These are phyloP conservation scores for Cynoglossus semilaevis DNA, from an alignment of 2,113 vertebrate species.

Conservation along the genomic window DNA sequence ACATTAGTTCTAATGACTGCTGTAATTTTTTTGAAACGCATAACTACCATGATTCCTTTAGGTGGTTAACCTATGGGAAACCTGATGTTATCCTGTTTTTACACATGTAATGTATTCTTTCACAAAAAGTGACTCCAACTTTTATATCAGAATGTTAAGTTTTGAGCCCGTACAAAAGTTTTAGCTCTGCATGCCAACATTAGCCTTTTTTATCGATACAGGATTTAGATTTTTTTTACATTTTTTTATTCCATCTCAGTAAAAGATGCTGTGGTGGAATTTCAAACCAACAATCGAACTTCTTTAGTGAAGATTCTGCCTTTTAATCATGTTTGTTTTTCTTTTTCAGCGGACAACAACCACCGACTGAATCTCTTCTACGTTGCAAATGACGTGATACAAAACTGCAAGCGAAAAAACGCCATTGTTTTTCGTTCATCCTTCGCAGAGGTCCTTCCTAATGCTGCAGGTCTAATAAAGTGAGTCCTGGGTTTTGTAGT, in stretches of 20 bases:
- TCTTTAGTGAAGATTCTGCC: neutral
- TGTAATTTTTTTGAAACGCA: too few species aligned
- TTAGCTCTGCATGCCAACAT: too few species aligned
- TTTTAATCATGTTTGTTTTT: constrained; percentile 3
- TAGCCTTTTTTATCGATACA: too few species aligned
- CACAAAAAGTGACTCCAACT: too few species aligned
- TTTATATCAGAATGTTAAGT: too few species aligned
- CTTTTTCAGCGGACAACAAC: constrained; percentile 82
- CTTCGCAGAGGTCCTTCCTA: constrained; percentile 91
- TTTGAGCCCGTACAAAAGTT: too few species aligned
- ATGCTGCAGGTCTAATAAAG: constrained; percentile 90
- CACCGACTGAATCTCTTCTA: constrained; percentile 97
- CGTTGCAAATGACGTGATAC: constrained; percentile 96
- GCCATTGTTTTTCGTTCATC: constrained; percentile 89
- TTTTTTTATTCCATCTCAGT: neutral
- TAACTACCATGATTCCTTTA: too few species aligned
- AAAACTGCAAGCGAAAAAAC: constrained; percentile 98
- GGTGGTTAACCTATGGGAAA: too few species aligned
- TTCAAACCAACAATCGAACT: neutral
- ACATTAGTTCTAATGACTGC: too few species aligned
- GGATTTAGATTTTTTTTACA: too few species aligned
- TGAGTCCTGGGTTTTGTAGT: constrained; percentile 69
- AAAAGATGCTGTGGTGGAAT: neutral
- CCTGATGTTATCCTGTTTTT: too few species aligned
- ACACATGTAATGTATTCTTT: too few species aligned